These are phyloP conservation scores for Apodemia zela DNA, from an alignment of 2,888 invertebrate species.

Conservation along the genomic window DNA sequence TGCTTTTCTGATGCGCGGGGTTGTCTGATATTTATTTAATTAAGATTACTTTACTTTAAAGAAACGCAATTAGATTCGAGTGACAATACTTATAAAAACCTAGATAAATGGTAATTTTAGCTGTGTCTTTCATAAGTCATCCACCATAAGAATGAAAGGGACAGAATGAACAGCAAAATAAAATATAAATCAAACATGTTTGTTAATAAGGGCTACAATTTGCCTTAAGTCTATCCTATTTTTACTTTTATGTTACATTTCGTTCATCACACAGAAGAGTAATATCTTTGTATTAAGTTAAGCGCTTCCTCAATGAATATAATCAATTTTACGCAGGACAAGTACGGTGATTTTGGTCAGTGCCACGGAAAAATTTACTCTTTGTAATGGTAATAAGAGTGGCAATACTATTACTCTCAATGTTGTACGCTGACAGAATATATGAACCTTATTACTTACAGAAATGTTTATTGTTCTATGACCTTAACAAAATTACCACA, in stretches of 20 bases:
- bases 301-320: constrained; percentile 8
- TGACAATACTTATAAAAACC: no score
- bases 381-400: neutral
- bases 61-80: no score
- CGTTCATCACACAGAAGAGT: neutral
- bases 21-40: no score
- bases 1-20: no score
- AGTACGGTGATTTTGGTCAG: neutral
- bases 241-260: neutral
- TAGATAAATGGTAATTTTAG: no score
- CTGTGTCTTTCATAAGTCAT: no score
- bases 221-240: no score
- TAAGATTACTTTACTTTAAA: no score
- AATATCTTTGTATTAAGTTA: neutral
- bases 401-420: neutral
- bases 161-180: no score
- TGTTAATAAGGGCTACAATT: no score
- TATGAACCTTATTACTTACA: neutral
- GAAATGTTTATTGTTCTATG: neutral
- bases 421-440: neutral
- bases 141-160: no score
- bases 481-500: neutral
- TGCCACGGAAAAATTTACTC: neutral
- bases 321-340: neutral
- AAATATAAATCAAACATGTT: neutral